A percentile compares a stretch with the other conserved stretches of the same genome.
phyloP scores from a whole-genome alignment of 2,113 vertebrate genomes.

The Boulengeromyrus knoepffleri region DNA sequence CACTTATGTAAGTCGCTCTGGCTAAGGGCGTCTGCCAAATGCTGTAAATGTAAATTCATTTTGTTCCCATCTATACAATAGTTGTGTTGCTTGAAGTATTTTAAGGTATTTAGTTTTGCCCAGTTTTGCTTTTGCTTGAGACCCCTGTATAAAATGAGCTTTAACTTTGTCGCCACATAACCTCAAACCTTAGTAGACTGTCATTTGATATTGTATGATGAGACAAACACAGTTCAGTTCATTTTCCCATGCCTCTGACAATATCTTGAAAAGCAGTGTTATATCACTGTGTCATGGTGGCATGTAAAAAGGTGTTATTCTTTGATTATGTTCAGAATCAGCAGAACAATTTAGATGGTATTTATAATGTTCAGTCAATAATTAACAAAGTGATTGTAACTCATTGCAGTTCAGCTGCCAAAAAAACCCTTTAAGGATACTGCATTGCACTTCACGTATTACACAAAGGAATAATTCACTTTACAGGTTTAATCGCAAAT shows the following conservation, averaged over 20 bases:
- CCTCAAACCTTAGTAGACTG: not conserved
- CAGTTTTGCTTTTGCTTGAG: not conserved
- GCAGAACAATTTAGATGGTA: slow-evolving; percentile 3
- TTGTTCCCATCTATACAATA: not conserved
- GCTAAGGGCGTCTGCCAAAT: no score
- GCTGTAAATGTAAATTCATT: not conserved
- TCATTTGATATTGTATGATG: not conserved
- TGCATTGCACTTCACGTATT: not conserved
- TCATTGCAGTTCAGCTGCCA: not conserved
- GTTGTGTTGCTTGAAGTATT: not conserved
- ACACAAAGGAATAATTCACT: not conserved
- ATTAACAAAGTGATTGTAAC: slow-evolving; percentile 6
- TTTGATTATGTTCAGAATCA: slow-evolving; percentile 7
- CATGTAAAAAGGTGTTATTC: not conserved
- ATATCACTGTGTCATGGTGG: not conserved
- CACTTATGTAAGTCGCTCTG: no score
- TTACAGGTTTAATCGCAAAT: not conserved
- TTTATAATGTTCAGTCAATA: slow-evolving; percentile 6
- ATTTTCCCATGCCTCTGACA: not conserved
- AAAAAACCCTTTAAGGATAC: not conserved
- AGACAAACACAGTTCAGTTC: not conserved
- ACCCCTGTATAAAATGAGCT: not conserved
- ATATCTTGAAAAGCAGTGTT: not conserved
- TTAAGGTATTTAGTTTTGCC: not conserved
- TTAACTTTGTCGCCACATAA: not conserved